Evolutionary conservation across 2,797 vertebrate species (phyloP).

Genomic region (Geotrypetes seraphini): DNA sequence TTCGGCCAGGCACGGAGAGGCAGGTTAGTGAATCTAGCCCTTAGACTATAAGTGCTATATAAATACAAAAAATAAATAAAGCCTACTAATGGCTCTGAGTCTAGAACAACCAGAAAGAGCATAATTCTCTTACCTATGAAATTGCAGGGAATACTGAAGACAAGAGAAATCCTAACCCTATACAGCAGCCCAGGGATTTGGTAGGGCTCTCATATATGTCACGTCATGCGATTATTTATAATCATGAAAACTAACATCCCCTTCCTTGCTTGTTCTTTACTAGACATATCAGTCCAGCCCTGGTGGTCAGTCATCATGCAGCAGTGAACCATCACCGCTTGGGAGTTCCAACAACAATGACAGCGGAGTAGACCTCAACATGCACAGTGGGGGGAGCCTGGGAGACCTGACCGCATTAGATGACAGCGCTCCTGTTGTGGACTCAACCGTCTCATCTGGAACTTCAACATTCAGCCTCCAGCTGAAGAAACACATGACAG

Average conservation of each 20-base stretch:
- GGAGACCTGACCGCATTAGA: conserved; percentile 84
- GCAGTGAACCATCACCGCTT: conserved; percentile 93
- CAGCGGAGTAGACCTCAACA: conserved; percentile 92
- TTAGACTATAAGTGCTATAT: too few relatives aligned
- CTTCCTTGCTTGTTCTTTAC: neutral
- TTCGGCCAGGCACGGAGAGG: too few relatives aligned
- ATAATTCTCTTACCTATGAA: too few relatives aligned
- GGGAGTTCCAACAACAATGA: conserved; percentile 92
- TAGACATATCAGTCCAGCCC: conserved; percentile 97
- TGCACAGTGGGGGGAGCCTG: conserved; percentile 89
- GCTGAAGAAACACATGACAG: conserved; percentile 71
- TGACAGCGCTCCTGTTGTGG: conserved; percentile 72
- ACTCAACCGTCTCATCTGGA: conserved; percentile 73
- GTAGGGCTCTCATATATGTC: too few relatives aligned
- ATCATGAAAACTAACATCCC: neutral
- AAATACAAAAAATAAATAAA: too few relatives aligned
- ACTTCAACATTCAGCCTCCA: conserved; percentile 72
- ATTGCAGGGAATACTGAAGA: too few relatives aligned
- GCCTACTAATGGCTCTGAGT: too few relatives aligned
- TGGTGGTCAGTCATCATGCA: conserved; percentile 92
- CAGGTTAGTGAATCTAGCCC: too few relatives aligned
- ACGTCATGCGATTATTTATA: too few relatives aligned
- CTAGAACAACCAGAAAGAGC: too few relatives aligned
- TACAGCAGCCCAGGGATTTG: too few relatives aligned
- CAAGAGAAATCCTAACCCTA: too few relatives aligned